Conservation (phyloP, 2,113 vertebrate species). For the Percina caprodes region DNA sequence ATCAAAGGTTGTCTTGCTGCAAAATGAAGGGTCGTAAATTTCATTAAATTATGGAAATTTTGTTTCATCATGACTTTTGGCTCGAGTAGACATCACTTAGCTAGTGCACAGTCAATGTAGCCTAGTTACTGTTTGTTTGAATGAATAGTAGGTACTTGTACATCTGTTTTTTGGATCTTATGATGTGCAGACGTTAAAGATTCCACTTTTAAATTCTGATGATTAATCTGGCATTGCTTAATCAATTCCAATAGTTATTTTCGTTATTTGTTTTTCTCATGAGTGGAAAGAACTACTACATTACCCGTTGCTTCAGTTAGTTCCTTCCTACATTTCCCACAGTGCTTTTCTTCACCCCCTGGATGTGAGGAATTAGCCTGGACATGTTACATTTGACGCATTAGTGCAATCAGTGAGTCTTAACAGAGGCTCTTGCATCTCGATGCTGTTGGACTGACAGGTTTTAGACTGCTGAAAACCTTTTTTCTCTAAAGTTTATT, state of each 20-base stretch:
- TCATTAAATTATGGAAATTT: neutral
- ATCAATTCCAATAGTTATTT: neutral
- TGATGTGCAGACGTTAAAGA: neutral
- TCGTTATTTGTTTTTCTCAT: neutral
- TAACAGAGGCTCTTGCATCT: neutral
- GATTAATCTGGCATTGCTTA: neutral
- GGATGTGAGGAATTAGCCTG: neutral
- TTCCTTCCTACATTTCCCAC: constrained; percentile 8
- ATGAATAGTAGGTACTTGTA: neutral
- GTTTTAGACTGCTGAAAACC: neutral
- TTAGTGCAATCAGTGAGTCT: neutral
- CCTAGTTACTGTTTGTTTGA: neutral
- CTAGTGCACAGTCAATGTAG: neutral
- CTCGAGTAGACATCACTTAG: neutral
- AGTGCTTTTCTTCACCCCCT: neutral
- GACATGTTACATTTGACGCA: neutral
- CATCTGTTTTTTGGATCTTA: neutral
- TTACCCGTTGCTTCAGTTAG: neutral
- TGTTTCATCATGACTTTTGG: neutral
- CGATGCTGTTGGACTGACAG: neutral
- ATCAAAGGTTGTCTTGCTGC: neutral
- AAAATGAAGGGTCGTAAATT: neutral
- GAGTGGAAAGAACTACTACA: too few species aligned
- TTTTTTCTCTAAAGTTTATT: neutral
- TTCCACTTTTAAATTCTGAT: neutral